phyloP scores from a whole-genome alignment of 64 coral and sea anemone species.

The Dendrophyllia cribrosa region DNA sequence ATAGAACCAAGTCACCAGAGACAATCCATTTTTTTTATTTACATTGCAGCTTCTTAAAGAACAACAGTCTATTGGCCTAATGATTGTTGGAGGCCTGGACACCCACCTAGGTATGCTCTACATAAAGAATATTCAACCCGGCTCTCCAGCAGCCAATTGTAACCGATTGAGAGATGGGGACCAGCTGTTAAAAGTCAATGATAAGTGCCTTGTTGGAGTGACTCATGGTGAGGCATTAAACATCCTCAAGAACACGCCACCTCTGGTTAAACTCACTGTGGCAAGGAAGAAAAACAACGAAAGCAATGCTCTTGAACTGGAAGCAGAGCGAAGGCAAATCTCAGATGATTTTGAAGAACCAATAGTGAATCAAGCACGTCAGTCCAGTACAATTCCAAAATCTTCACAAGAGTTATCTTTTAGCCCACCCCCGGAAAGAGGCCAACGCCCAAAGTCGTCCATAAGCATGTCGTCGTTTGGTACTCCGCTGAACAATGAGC shows the following conservation, averaged over 20 bases:
- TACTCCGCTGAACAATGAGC: slow-evolving; percentile 44
- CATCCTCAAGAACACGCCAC: slow-evolving; percentile 87
- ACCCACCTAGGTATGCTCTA: slow-evolving; percentile 97
- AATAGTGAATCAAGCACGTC: slow-evolving; percentile 62
- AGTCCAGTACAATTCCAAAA: slow-evolving; percentile 84
- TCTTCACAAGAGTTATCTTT: slow-evolving; percentile 74
- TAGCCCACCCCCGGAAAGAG: slow-evolving; percentile 47
- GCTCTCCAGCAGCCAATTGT: slow-evolving; percentile 85
- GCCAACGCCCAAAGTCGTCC: slow-evolving; percentile 48
- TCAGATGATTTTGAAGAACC: slow-evolving; percentile 52
- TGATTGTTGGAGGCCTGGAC: slow-evolving; percentile 94
- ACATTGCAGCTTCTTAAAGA: slow-evolving; percentile 84
- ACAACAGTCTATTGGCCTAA: slow-evolving; percentile 91
- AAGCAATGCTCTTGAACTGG: slow-evolving; percentile 45
- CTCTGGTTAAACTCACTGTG: slow-evolving; percentile 91
- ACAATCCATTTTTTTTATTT: slow-evolving; percentile 19
- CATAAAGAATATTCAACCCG: slow-evolving; percentile 94
- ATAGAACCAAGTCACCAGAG: too few relatives aligned
- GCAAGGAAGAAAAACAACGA: slow-evolving; percentile 79
- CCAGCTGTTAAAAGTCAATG: slow-evolving; percentile 93
- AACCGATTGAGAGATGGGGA: slow-evolving; percentile 80
- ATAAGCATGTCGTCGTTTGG: slow-evolving; percentile 84
- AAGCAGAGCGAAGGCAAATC: slow-evolving; percentile 28
- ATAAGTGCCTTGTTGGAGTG: slow-evolving; percentile 81
- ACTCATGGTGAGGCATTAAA: slow-evolving; percentile 88